Conservation (phyloP, 2,113 vertebrate species). For the Pseudolaguvia tuberculata region DNA sequence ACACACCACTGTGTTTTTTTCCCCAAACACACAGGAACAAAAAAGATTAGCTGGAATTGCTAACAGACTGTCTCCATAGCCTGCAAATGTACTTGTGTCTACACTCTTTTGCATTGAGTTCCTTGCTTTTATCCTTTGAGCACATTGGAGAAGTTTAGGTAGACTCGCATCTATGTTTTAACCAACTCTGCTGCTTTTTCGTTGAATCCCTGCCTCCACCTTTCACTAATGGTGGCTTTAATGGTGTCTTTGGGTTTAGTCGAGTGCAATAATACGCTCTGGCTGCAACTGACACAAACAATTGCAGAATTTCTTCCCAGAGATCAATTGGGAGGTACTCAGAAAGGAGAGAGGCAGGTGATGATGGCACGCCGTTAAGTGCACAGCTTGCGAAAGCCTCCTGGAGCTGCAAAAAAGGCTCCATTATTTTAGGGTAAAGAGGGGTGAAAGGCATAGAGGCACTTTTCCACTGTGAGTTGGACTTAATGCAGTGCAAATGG, state of each 20-base stretch:
- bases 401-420: conserved; percentile 39
- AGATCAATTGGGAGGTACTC: conserved; percentile 41
- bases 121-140: background rate
- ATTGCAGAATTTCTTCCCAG: conserved; percentile 37
- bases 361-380: conserved; percentile 43
- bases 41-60: conserved; percentile 55
- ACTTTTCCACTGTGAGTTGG: conserved; percentile 38
- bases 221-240: conserved; percentile 34
- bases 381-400: conserved; percentile 43
- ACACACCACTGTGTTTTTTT: conserved; percentile 18
- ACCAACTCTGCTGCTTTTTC: background rate
- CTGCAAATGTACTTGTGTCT: conserved; percentile 5
- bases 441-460: conserved; percentile 43
- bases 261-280: conserved; percentile 13
- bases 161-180: background rate
- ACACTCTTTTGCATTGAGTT: conserved; percentile 9
- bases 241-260: conserved; percentile 35
- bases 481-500: conserved; percentile 44
- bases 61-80: conserved; percentile 27
- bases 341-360: conserved; percentile 30
- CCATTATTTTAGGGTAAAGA: conserved; percentile 52
- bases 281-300: conserved; percentile 40
- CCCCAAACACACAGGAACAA: conserved; percentile 43
- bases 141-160: background rate
- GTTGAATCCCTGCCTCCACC: background rate